A percentile compares a stretch with the other conserved stretches of the same genome.
Evolutionary conservation across 2,888 invertebrate genomes (phyloP).

Genomic region (Amphipoea oculea): DNA sequence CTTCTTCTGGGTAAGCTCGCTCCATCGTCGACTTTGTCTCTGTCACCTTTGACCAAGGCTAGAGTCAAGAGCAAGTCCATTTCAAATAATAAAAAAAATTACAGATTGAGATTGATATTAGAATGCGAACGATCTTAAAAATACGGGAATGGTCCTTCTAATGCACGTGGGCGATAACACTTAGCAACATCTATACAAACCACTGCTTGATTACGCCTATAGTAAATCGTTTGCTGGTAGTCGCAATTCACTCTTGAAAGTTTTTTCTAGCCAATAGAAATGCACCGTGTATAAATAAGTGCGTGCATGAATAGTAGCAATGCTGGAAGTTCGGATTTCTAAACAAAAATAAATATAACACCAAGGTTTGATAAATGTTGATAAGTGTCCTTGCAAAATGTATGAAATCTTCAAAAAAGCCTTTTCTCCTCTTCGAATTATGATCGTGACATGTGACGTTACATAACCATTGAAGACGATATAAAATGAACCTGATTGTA

Average conservation of each 20-base stretch:
- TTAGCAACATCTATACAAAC: constrained; percentile 5
- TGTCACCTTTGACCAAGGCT: too few relatives aligned
- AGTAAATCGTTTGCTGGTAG: constrained; percentile 12
- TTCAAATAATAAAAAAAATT: too few relatives aligned
- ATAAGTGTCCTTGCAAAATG: constrained; percentile 13
- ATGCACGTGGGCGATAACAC: background rate
- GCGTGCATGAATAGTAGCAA: constrained; percentile 12
- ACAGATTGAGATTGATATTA: too few relatives aligned
- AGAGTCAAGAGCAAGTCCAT: too few relatives aligned
- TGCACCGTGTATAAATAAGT: constrained; percentile 20
- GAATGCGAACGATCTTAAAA: background rate
- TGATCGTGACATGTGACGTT: background rate
- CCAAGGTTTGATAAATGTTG: constrained; percentile 11
- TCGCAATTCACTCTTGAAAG: constrained; percentile 4
- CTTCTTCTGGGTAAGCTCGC: too few relatives aligned
- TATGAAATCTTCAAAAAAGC: background rate
- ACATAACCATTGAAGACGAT: background rate
- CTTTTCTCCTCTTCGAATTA: background rate
- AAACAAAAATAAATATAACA: background rate
- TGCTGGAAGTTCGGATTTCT: background rate
- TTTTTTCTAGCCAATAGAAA: constrained; percentile 18
- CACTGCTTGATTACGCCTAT: background rate
- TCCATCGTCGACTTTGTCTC: too few relatives aligned
- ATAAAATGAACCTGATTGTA: constrained; percentile 15
- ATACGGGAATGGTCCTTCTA: background rate